Percentiles rank a stretch among this genome's conserved stretches.
These are phyloP conservation scores for Hedychridium roseum DNA, from an alignment of 2,888 invertebrate species.

Conservation along the genomic window DNA sequence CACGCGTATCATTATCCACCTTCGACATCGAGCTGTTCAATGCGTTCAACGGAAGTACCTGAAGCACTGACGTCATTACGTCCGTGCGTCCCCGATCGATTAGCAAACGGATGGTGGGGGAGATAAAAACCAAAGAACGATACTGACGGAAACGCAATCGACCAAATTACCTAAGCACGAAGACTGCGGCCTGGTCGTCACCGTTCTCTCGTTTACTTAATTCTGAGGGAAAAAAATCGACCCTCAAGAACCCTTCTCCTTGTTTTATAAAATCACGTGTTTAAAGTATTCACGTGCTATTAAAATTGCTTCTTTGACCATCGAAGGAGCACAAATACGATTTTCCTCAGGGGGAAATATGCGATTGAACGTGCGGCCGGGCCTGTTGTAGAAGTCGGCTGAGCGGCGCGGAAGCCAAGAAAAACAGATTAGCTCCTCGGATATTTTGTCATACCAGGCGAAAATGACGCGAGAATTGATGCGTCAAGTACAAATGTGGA, in stretches of 20 bases:
- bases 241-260: no score
- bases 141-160: slow-evolving; percentile 22
- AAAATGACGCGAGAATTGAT: slow-evolving; percentile 41
- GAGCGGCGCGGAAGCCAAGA: slow-evolving; percentile 14
- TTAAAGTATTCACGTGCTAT: background rate
- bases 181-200: slow-evolving; percentile 39
- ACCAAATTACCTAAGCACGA: slow-evolving; percentile 40
- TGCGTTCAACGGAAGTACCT: slow-evolving; percentile 7
- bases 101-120: slow-evolving; percentile 11
- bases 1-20: no score
- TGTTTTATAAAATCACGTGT: background rate
- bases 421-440: slow-evolving; percentile 32
- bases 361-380: no score
- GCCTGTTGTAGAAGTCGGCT: slow-evolving; percentile 22
- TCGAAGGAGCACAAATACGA: no score
- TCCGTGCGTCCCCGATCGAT: slow-evolving; percentile 6
- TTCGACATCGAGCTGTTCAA: background rate
- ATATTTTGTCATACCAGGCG: slow-evolving; percentile 58
- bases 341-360: no score
- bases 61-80: slow-evolving; percentile 18
- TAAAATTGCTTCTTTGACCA: no score
- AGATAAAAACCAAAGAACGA: slow-evolving; percentile 14
- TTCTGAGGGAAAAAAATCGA: no score
- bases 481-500: slow-evolving; percentile 55
- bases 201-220: no score